Evolutionary conservation across 2,888 invertebrate species (phyloP), one percentile per base, ranked within the genome.

Genomic region (Cerastoderma edule): DNA sequence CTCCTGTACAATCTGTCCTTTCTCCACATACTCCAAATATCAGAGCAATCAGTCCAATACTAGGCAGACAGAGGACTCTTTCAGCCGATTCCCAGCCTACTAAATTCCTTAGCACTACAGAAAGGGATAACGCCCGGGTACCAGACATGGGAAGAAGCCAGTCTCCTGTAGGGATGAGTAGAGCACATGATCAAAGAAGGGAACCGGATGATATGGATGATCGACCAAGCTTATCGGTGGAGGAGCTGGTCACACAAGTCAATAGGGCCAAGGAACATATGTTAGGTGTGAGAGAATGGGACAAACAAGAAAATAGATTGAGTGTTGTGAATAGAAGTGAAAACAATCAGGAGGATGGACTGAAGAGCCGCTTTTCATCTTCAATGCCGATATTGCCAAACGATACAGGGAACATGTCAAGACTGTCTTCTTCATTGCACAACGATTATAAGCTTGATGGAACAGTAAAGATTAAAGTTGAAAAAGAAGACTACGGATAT

Each of bases 271-370:
- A 67, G 39, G 67, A 67, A 48, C 60, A 69, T 30, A 19, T 60
- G 6, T 28, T 69, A n/a, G 33, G 48, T 48, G 48, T 50, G 19
- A 39, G 60, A 33, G 50, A 69, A 33, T 32, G 50, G n/a, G 50
- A 48, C 22, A 30, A 33, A 32, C 24, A 32, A 46, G 19, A 65
- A 19, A 27, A 28, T 16, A 10, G 30, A 35, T 22, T 22, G 6
- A 46, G 28, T 22, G 22, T n/a, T 19, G 27, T 65, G 16, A 83
- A 81, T 28, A 64, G 73, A 48, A 81, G 79, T 22, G 74, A 73
- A 48, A 63, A 63, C 16, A 78, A 83, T 72, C 75, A 81, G 2
- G 33, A 44, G 44, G 67, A 71, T 39, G 24, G 1, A n/a, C 53
- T 19, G 27, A 22, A 22, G 2, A 39, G 60, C 16, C 35, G 2